Conservation (phyloP, 2,888 invertebrate genomes). For the Agrotis puta region DNA sequence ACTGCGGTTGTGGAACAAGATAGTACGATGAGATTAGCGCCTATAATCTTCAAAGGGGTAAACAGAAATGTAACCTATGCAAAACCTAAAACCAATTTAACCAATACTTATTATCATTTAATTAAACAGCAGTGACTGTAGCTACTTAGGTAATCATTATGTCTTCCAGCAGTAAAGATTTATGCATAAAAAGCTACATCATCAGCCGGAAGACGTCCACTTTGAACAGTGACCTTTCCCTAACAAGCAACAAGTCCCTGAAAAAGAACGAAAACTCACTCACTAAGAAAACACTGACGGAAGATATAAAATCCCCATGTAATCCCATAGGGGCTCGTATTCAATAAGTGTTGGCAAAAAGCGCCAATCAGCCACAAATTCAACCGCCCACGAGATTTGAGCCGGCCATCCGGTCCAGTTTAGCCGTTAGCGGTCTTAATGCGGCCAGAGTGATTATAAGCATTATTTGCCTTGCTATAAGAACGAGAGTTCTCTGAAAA, state of each 20-base stretch:
- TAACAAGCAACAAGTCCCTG: slow-evolving; percentile 38
- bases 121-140: neutral
- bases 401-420: slow-evolving; percentile 34
- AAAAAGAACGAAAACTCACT: slow-evolving; percentile 26
- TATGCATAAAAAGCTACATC: neutral
- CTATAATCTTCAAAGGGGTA: too few species aligned
- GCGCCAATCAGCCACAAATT: slow-evolving; percentile 70
- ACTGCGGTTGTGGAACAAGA: neutral
- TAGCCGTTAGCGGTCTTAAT: slow-evolving; percentile 38
- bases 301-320: slow-evolving; percentile 59
- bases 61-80: too few species aligned
- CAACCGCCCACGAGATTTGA: slow-evolving; percentile 72
- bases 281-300: slow-evolving; percentile 37
- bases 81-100: too few species aligned
- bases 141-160: neutral
- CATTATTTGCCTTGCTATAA: slow-evolving; percentile 19
- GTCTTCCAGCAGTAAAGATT: neutral
- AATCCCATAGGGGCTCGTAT: slow-evolving; percentile 66
- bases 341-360: slow-evolving; percentile 75
- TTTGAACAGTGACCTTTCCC: too few species aligned
- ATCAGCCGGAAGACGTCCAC: too few species aligned
- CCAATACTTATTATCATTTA: too few species aligned
- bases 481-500: slow-evolving; percentile 16
- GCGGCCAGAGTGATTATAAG: slow-evolving; percentile 25
- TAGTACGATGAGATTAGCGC: neutral